Percentiles rank a stretch among this genome's conserved stretches.
Evolutionary conservation across 2,888 invertebrate species (phyloP).

Genomic region (Adelognathus sp.): DNA sequence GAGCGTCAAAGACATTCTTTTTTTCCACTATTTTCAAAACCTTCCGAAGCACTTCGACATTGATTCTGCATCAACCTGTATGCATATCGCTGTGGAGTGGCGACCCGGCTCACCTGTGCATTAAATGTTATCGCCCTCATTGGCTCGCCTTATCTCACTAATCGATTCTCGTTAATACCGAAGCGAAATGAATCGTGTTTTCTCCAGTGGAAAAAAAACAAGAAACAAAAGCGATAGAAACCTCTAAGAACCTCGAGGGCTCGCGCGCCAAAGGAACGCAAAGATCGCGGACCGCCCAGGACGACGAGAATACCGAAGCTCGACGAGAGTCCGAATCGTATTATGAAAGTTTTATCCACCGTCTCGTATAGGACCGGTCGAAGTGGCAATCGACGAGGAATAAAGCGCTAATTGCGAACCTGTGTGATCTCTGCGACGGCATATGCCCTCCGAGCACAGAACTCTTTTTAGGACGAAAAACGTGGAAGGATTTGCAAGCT

Average conservation of each 20-base stretch:
- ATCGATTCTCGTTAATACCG: constrained; percentile 55
- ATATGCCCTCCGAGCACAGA: background rate
- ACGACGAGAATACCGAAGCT: constrained; percentile 56
- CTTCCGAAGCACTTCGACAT: no score
- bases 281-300: constrained; percentile 70
- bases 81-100: background rate
- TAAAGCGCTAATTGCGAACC: constrained; percentile 63
- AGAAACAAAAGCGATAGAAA: background rate
- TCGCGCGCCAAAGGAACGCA: constrained; percentile 31
- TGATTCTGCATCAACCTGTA: no score
- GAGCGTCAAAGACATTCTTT: no score
- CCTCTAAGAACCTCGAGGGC: constrained; percentile 2
- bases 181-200: constrained; percentile 48
- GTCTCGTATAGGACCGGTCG: constrained; percentile 45
- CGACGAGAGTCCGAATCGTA: constrained; percentile 65
- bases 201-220: constrained; percentile 35
- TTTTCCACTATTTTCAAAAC: no score
- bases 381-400: constrained; percentile 70
- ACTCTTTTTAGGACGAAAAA: constrained; percentile 39
- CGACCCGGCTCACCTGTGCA: constrained; percentile 39
- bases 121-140: constrained; percentile 23
- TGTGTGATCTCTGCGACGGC: constrained; percentile 26
- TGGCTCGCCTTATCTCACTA: constrained; percentile 43
- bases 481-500: constrained; percentile 26
- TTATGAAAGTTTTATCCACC: constrained; percentile 70